Evolutionary conservation across 1,140 invertebrate species (phyloP).

Genomic region (Halyomorpha halys): DNA sequence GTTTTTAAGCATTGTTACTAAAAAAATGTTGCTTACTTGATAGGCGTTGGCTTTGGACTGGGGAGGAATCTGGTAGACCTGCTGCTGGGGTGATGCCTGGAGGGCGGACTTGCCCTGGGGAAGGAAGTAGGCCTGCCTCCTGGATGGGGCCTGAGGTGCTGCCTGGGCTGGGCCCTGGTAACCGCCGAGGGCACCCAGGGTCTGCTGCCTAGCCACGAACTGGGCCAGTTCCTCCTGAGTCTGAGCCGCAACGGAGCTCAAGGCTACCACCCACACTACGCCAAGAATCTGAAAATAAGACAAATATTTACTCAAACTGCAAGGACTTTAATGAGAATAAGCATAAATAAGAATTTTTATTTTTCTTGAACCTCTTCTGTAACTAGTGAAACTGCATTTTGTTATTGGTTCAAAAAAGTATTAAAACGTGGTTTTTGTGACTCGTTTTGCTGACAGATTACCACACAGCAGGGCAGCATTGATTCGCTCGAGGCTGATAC

Average conservation of each 20-base stretch:
- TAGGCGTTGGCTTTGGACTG: constrained; percentile 14
- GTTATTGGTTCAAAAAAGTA: no score
- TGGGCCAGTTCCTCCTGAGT: constrained; percentile 22
- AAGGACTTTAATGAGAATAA: no score
- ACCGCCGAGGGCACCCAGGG: constrained; percentile 18
- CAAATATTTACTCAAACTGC: no score
- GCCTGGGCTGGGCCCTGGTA: constrained; percentile 1
- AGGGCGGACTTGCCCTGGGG: constrained; percentile 21
- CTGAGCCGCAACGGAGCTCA: background rate
- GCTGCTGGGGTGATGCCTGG: constrained; percentile 22
- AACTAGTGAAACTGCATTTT: no score
- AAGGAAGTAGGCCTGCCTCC: constrained; percentile 20
- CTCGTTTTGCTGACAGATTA: no score
- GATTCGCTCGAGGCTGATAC: no score
- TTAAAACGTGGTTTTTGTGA: no score
- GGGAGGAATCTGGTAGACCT: constrained; percentile 8
- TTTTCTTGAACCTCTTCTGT: no score
- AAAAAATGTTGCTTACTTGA: background rate
- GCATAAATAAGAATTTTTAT: no score
- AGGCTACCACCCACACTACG: background rate
- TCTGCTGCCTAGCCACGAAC: constrained; percentile 30
- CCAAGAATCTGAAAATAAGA: background rate
- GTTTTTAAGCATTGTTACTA: no score
- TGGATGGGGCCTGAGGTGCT: background rate
- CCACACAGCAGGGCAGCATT: no score